These are phyloP conservation scores for Varanus komodoensis DNA, from an alignment of 2,113 vertebrate genomes.

Conservation along the genomic window DNA sequence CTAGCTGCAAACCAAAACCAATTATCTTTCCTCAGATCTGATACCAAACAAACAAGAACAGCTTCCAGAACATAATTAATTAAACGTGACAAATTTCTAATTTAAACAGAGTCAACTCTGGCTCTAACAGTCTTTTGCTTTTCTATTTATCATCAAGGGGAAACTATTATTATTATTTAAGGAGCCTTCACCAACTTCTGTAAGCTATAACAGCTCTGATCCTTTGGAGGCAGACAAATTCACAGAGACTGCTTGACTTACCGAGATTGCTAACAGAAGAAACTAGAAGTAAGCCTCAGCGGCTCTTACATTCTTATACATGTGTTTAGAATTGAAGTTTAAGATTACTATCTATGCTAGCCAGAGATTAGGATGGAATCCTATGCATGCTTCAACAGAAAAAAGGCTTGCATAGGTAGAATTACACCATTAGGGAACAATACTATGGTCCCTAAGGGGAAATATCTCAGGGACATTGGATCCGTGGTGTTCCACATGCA, in stretches of 20 bases:
- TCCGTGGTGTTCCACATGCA: too few species aligned
- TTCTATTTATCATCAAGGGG: slow-evolving; percentile 30
- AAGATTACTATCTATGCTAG: not conserved
- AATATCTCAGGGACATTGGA: too few species aligned
- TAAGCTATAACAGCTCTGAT: not conserved
- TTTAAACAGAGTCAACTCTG: slow-evolving; percentile 63
- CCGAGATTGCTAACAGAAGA: not conserved
- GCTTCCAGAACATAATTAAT: slow-evolving; percentile 50
- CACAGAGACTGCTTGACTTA: not conserved
- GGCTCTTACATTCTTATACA: not conserved
- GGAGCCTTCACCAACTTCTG: slow-evolving; percentile 15
- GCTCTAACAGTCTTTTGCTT: slow-evolving; percentile 49
- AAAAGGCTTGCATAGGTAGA: too few species aligned
- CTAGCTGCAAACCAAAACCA: slow-evolving; percentile 27
- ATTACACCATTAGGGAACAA: too few species aligned
- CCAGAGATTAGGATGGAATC: too few species aligned
- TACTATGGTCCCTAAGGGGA: too few species aligned
- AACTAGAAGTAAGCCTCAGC: not conserved
- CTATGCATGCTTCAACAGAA: too few species aligned
- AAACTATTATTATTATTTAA: slow-evolving; percentile 34
- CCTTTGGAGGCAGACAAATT: not conserved
- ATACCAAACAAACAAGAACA: slow-evolving; percentile 53
- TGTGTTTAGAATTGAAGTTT: not conserved
- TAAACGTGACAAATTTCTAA: slow-evolving; percentile 61
- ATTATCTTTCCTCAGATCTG: slow-evolving; percentile 46